Evolutionary conservation across 2,888 invertebrate species (phyloP).

Genomic region (Coleophora flavipennella): DNA sequence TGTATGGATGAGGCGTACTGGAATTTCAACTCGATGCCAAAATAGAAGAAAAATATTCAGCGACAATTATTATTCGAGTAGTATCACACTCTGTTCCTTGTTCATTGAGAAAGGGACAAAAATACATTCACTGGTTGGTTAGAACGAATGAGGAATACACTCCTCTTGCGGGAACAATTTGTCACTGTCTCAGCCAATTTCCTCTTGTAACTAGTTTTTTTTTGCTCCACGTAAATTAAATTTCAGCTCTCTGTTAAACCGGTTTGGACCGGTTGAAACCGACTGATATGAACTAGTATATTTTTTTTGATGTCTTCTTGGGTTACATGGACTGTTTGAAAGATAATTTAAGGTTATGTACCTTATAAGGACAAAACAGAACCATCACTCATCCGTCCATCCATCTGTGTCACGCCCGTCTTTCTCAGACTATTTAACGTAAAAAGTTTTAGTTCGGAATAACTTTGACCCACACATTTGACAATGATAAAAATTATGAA

Average conservation of each 20-base stretch:
- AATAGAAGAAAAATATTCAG: slow-evolving; percentile 19
- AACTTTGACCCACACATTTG: no score
- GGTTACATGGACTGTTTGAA: no score
- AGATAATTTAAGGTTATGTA: no score
- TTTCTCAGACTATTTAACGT: no score
- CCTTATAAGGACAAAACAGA: no score
- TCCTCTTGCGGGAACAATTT: slow-evolving; percentile 62
- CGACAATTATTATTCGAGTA: slow-evolving; percentile 44
- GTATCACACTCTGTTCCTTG: slow-evolving; percentile 17
- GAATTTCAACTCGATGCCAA: slow-evolving; percentile 18
- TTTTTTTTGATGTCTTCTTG: no score
- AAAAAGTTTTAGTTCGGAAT: no score
- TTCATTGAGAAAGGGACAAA: slow-evolving; percentile 21
- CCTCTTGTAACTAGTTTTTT: slow-evolving; percentile 70
- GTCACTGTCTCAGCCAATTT: slow-evolving; percentile 70
- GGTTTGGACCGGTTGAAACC: slow-evolving; percentile 44
- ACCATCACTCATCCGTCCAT: no score
- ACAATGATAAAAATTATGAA: no score
- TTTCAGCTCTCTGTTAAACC: slow-evolving; percentile 61
- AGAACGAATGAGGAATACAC: slow-evolving; percentile 32
- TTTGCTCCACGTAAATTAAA: slow-evolving; percentile 68
- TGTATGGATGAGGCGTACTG: no score
- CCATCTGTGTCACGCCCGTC: no score
- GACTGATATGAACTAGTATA: not conserved
- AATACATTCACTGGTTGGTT: slow-evolving; percentile 26